Evolutionary conservation across 2,113 vertebrate species (phyloP), one percentile per base, ranked within the genome.

Genomic region (Platichthys stellatus): DNA sequence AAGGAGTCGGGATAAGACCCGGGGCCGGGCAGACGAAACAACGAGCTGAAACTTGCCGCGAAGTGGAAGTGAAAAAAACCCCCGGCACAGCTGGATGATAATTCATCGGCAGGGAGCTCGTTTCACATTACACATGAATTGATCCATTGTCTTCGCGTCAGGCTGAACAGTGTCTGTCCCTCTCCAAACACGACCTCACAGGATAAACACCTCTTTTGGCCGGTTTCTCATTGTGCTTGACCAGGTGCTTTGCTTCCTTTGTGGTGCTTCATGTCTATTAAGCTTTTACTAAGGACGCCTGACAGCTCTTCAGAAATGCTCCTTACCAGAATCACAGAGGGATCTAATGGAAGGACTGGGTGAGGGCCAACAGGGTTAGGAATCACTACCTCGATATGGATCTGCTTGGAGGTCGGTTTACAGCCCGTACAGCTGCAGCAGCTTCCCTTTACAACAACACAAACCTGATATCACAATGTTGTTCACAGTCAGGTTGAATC

Each of bases 321-420:
- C 65, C 64, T 87, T 84, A 89, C 68, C 88, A 88, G 84, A 90
- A 88, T 74, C 53, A 57, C 68, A 79, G 78, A 58, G 45, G 26
- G 66, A 74, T 69, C 76, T 92, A 91, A 93, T 91, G 90, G 88
- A 92, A 51, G 40, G 7, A 76, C 69, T 93, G 92, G 89, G 77
- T n/a, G 3, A 2, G 17, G 67, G 92, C 88, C 90, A 93, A 81
- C 67, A 85, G 38, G 56, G 35, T 80, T 74, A 76, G 79, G 75
- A 83, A 84, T 74, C 58, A 35, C 53, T 77, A 63, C 80, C 26
- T 59, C 76, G 70, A 68, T 81, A 85, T 83, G 65, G 87, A 87
- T 82, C 72, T 65, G 67, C 8, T 13, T 28, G 56, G 31, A 57
- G 31, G 78, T 78, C 78, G 26, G 4, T 60, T 57, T 79, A 26